Evolutionary conservation across 2,888 invertebrate genomes (phyloP), one percentile per base, ranked within the genome.

Genomic region (Xestoiulus laeticollis): DNA sequence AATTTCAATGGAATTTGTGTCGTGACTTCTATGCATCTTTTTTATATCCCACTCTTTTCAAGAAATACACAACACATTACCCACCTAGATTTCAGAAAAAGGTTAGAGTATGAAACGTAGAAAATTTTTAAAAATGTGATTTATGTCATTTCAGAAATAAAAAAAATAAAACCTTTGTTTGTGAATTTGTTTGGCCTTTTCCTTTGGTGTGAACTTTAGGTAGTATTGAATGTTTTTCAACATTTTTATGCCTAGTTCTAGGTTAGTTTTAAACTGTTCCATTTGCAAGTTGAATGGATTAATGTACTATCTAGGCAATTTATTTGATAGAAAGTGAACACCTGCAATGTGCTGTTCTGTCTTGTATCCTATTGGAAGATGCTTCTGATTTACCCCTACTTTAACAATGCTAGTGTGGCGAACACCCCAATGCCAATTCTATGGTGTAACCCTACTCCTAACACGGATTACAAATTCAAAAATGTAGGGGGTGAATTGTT

Each of bases 1-100:
- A 84, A 84, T 84, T 84, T 84, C 84, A 10, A 16, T 84, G 84
- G 84, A 38, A 84, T 84, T 84, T 84, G 84, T 84, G 84, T 84
- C 84, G 43, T 84, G 84, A 43, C 84, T 84, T 32, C 84, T 33
- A 22, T 43, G 33, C 84, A 33, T 10, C 33, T 84, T 84, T 83
- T 82, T 32, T 84, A 84, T 43, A 84, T 33, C 33, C 2, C 84
- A 10, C 33, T 84, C 84, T 84, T 84, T 84, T 84, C 43, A 38
- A 84, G 22, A 68, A 68, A 68, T 68, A 68, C 26, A 12, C 68
- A 68, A 68, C 14, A 48, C 26, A 22, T 22, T 8, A 68, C 68
- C 22, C 68, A 68, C 68, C 68, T 68, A 68, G 26, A 59, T 59
- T 68, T 68, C 68, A 26, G 68, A 26, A 68, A 12, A 68, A 26